These are phyloP conservation scores for Temnothorax rugatulus DNA, from an alignment of 2,888 invertebrate genomes.

Conservation along the genomic window DNA sequence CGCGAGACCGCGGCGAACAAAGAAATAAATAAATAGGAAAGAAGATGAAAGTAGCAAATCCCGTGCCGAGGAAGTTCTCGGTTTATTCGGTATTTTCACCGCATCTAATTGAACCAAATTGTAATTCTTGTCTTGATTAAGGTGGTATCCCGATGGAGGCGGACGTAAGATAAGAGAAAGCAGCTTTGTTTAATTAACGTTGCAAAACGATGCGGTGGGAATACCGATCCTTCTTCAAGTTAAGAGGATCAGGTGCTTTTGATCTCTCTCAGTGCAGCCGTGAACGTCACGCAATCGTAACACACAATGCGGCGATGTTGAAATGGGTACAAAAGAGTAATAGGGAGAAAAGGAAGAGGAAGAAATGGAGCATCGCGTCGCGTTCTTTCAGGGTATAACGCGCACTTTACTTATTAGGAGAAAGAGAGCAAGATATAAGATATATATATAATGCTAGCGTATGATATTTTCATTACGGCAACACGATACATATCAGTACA, in stretches of 20 bases:
- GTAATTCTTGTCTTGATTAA: not conserved
- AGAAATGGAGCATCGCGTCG: constrained; percentile 68
- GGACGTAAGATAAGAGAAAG: constrained; percentile 1
- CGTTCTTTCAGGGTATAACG: constrained; percentile 74
- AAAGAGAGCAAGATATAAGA: constrained; percentile 28
- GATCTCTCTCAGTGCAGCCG: constrained; percentile 19
- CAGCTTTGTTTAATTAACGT: constrained; percentile 1
- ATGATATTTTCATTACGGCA: constrained; percentile 77
- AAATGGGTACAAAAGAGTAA: constrained; percentile 71
- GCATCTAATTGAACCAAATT: constrained; percentile 2
- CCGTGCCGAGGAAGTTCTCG: not conserved
- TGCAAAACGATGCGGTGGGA: not conserved
- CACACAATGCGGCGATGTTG: not conserved
- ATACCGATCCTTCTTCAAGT: constrained; percentile 1
- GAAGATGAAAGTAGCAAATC: not conserved
- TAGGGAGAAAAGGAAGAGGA: not conserved
- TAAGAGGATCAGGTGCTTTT: not conserved
- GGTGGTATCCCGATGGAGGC: not conserved
- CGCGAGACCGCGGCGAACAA: not conserved
- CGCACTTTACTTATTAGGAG: constrained; percentile 66
- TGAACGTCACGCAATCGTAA: constrained; percentile 14
- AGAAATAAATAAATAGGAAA: not conserved
- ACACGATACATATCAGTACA: constrained; percentile 74
- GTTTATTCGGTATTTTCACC: constrained; percentile 10
- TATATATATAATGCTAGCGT: constrained; percentile 61